A percentile compares a stretch with the other conserved stretches of the same genome.
These are phyloP conservation scores for Oceanodroma tethys DNA, from an alignment of 2,113 vertebrate genomes.

Conservation along the genomic window DNA sequence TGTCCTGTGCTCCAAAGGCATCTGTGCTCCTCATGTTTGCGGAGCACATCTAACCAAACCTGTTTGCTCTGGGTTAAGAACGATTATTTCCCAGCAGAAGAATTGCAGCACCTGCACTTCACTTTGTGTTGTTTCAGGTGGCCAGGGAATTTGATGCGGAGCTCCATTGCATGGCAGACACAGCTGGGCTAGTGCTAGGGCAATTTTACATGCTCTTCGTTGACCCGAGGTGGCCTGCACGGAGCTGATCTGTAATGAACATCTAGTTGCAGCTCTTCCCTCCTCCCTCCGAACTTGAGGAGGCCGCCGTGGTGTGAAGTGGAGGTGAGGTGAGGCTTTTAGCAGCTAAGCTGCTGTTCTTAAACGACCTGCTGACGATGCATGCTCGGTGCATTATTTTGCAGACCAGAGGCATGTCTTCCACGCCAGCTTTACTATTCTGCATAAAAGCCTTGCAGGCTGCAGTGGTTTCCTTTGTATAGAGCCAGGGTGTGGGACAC, in stretches of 20 bases:
- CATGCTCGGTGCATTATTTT: fast-evolving
- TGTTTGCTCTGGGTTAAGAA: background rate
- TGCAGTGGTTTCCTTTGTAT: background rate
- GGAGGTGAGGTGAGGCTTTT: background rate
- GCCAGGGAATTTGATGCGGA: background rate
- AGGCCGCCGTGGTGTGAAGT: too few species aligned
- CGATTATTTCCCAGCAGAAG: background rate
- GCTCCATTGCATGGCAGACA: background rate
- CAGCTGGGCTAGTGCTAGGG: background rate
- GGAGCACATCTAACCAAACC: background rate
- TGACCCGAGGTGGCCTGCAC: background rate
- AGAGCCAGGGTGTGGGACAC: background rate
- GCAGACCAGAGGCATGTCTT: background rate
- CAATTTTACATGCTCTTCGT: fast-evolving
- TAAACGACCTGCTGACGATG: background rate
- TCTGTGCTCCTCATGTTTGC: background rate
- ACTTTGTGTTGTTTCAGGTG: background rate
- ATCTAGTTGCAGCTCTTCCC: background rate
- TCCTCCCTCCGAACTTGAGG: background rate
- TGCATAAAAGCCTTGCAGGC: background rate
- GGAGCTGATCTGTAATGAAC: background rate
- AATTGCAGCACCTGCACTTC: background rate
- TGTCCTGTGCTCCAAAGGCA: background rate
- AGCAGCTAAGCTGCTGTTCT: background rate
- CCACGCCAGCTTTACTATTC: fast-evolving